Percentiles rank a stretch among this genome's conserved stretches.
Conservation (phyloP, 2,113 vertebrate species). For the Urocolius indicus region DNA sequence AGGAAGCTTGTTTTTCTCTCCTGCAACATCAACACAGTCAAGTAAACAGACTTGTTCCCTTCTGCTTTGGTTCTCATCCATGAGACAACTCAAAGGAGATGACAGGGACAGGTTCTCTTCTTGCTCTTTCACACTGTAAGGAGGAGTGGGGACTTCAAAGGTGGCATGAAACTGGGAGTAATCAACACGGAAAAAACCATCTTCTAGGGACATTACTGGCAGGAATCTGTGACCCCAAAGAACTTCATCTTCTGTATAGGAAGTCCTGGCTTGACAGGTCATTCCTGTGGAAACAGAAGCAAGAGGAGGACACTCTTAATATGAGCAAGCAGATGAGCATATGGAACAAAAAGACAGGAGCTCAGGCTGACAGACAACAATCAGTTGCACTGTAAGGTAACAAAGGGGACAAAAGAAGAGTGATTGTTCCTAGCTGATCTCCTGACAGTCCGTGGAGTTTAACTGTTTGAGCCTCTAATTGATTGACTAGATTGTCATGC, state of each 20-base stretch:
- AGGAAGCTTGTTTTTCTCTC: conserved; percentile 79
- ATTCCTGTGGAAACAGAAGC: conserved; percentile 76
- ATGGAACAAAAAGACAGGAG: neutral
- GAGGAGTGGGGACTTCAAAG: conserved; percentile 87
- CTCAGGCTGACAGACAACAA: neutral
- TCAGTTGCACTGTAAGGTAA: neutral
- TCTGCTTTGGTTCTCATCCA: conserved; percentile 53
- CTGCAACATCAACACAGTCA: conserved; percentile 71
- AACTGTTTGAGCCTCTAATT: neutral
- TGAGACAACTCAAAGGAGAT: conserved; percentile 69
- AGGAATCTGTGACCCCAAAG: conserved; percentile 91
- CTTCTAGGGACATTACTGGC: conserved; percentile 90
- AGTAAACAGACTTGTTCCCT: conserved; percentile 80
- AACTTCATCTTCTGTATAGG: conserved; percentile 91
- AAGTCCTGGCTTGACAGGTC: conserved; percentile 90
- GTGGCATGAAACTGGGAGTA: conserved; percentile 92
- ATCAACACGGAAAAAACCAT: conserved; percentile 91
- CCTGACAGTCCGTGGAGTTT: neutral
- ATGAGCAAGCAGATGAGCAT: neutral
- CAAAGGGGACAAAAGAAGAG: neutral
- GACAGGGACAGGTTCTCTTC: conserved; percentile 82
- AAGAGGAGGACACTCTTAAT: neutral
- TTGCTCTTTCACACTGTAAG: conserved; percentile 87
- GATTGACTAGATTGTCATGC: neutral
- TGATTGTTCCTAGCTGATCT: neutral